These are phyloP conservation scores for Chaetoderma sp. DNA, from an alignment of 2,888 invertebrate genomes.

Conservation along the genomic window DNA sequence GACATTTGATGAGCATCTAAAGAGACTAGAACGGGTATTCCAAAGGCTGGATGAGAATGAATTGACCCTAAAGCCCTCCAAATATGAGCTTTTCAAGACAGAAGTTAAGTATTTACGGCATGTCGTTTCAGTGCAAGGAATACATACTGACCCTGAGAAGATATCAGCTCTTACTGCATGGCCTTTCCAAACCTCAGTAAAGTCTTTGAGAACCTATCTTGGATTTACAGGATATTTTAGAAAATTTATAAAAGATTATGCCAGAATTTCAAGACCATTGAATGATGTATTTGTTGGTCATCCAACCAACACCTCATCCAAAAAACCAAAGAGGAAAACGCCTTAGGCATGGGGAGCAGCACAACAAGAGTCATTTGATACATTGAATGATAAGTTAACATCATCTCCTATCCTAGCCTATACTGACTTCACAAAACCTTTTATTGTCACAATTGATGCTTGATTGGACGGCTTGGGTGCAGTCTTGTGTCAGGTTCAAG, in stretches of 20 bases:
- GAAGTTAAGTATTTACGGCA: conserved; percentile 23
- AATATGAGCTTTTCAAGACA: conserved; percentile 34
- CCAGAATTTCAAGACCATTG: conserved; percentile 31
- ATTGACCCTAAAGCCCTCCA: conserved; percentile 41
- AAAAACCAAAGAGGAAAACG: no score
- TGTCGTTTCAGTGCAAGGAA: conserved; percentile 4
- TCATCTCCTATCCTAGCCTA: no score
- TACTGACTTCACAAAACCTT: no score
- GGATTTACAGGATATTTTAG: conserved; percentile 28
- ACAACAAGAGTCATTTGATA: no score
- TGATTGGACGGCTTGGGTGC: no score
- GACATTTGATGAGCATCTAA: conserved; percentile 24
- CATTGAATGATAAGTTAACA: no score
- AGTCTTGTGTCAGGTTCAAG: no score
- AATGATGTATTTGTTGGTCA: no score
- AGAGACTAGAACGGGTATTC: conserved; percentile 36
- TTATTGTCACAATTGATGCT: no score
- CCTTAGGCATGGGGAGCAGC: no score
- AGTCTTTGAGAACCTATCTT: conserved; percentile 8
- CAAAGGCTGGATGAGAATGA: conserved; percentile 31
- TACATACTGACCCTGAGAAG: conserved; percentile 13
- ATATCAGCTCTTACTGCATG: conserved; percentile 7
- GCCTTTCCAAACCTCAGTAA: conserved; percentile 5
- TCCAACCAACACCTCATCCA: no score
- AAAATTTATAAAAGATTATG: conserved; percentile 26